phyloP scores from a whole-genome alignment of 2,888 invertebrate species.

The Trisateles emortualis region DNA sequence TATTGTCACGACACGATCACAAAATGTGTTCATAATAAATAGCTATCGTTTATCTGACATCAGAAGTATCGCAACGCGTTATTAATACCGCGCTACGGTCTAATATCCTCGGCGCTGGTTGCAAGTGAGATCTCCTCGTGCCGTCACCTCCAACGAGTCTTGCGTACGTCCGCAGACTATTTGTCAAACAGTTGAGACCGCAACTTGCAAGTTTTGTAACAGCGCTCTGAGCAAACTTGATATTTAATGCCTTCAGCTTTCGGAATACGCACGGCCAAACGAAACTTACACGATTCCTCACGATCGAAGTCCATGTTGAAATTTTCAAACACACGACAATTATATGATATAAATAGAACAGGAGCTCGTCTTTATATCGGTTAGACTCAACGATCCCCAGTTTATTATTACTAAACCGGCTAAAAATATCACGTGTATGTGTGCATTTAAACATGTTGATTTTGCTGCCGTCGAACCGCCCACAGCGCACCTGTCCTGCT shows the following conservation, averaged over 20 bases:
- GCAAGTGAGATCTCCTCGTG: slow-evolving; percentile 33
- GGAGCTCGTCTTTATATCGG: slow-evolving; percentile 57
- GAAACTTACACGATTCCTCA: slow-evolving; percentile 64
- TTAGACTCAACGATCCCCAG: slow-evolving; percentile 58
- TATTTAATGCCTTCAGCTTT: slow-evolving; percentile 76
- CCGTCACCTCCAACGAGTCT: slow-evolving; percentile 51
- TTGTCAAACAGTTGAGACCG: slow-evolving; percentile 73
- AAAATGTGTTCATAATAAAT: slow-evolving; percentile 73
- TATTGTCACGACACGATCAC: slow-evolving; percentile 82
- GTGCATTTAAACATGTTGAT: slow-evolving; percentile 66
- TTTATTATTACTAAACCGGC: slow-evolving; percentile 59
- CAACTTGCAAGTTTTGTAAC: slow-evolving; percentile 75
- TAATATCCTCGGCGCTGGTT: slow-evolving; percentile 35
- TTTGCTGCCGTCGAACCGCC: slow-evolving; percentile 61
- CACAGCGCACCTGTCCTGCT: slow-evolving; percentile 67
- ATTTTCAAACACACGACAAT: slow-evolving; percentile 32
- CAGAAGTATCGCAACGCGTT: slow-evolving; percentile 61
- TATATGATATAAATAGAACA: slow-evolving; percentile 58
- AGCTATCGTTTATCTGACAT: slow-evolving; percentile 71
- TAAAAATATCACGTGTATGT: slow-evolving; percentile 72
- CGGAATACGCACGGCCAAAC: slow-evolving; percentile 67
- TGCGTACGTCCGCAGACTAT: slow-evolving; percentile 64
- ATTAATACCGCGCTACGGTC: slow-evolving; percentile 52
- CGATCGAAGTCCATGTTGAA: slow-evolving; percentile 48
- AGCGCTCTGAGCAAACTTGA: slow-evolving; percentile 74